A percentile compares a stretch with the other conserved stretches of the same genome.
Evolutionary conservation across 2,888 invertebrate species (phyloP).

Genomic region (Myopa tessellatipennis): DNA sequence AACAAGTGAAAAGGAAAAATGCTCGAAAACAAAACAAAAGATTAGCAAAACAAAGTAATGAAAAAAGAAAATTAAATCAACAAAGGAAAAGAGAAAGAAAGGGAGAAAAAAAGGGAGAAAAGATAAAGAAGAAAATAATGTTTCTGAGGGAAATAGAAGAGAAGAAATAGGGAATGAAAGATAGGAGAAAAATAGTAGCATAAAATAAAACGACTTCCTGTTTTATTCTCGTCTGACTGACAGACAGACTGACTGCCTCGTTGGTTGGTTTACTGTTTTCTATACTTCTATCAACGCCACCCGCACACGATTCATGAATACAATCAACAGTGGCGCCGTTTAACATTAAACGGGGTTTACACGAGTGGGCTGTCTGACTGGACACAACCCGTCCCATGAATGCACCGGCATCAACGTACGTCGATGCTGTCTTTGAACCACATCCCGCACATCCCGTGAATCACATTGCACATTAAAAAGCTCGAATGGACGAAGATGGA

Average conservation of each 20-base stretch:
- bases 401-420: constrained; percentile 11
- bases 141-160: constrained; percentile 27
- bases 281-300: neutral
- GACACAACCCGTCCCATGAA: neutral
- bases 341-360: neutral
- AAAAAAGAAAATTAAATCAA: neutral
- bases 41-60: constrained; percentile 39
- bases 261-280: neutral
- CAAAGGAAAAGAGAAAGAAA: constrained; percentile 14
- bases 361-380: neutral
- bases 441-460: no score
- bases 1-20: constrained; percentile 29
- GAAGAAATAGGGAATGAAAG: neutral
- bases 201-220: constrained; percentile 45
- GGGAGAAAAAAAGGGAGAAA: neutral
- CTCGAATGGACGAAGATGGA: neutral
- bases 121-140: neutral
- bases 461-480: neutral
- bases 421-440: constrained; percentile 2
- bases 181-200: constrained; percentile 31
- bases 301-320: constrained; percentile 13
- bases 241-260: constrained; percentile 24
- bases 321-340: constrained; percentile 27
- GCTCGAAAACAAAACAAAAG: constrained; percentile 32
- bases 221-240: constrained; percentile 42